Percentiles rank a stretch among this genome's conserved stretches.
Evolutionary conservation across 2,888 invertebrate species (phyloP).

Genomic region (Phortica okadai): DNA sequence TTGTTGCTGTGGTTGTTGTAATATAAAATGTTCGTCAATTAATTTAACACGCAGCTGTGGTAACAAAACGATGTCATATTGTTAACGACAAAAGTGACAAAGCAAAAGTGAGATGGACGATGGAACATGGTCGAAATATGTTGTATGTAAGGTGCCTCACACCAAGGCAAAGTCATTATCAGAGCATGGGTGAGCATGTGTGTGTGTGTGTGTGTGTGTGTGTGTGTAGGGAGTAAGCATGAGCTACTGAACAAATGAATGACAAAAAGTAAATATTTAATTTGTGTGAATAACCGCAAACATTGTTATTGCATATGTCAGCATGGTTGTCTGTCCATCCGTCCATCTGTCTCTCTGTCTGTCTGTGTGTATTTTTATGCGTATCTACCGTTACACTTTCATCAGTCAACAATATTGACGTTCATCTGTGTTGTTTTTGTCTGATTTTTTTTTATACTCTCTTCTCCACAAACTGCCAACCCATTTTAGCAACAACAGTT

Average conservation of each 20-base stretch:
- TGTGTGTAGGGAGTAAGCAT: neutral
- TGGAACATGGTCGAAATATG: no score
- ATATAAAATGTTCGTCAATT: conserved; percentile 14
- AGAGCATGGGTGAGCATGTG: neutral
- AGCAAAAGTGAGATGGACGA: neutral
- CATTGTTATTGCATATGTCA: neutral
- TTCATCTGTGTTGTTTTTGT: no score
- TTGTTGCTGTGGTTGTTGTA: neutral
- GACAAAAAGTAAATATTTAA: conserved; percentile 15
- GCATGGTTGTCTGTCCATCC: neutral
- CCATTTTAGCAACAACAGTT: no score
- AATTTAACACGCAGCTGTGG: conserved; percentile 15
- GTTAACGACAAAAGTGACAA: neutral
- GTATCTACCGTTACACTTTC: no score
- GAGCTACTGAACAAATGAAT: neutral
- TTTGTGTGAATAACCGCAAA: conserved; percentile 14
- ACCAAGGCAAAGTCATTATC: neutral
- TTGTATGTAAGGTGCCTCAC: no score
- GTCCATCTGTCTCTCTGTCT: neutral
- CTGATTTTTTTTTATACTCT: no score
- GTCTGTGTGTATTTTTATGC: neutral
- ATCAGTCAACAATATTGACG: no score
- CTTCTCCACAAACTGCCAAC: no score
- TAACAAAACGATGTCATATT: neutral
- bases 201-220: neutral